Evolutionary conservation across 2,888 invertebrate genomes (phyloP).

Genomic region (Sphaeridia pumilis): DNA sequence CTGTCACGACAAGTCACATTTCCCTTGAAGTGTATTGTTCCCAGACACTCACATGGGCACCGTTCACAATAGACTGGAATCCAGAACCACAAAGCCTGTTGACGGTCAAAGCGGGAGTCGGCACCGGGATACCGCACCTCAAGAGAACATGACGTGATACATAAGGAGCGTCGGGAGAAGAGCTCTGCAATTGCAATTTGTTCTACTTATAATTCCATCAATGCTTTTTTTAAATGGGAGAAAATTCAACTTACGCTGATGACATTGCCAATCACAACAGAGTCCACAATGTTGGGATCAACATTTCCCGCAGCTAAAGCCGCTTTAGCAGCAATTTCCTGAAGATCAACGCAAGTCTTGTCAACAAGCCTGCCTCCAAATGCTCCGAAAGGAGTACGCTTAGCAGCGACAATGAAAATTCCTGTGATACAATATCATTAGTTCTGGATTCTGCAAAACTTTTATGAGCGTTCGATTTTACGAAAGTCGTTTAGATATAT

Average conservation of each 20-base stretch:
- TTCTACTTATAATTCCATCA: not conserved
- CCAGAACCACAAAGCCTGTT: constrained; percentile 96
- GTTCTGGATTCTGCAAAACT: too few species aligned
- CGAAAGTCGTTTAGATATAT: too few species aligned
- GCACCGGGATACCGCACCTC: constrained; percentile 69
- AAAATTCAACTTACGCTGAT: constrained; percentile 53
- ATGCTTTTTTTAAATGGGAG: not conserved
- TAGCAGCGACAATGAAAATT: constrained; percentile 85
- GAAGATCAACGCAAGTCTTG: constrained; percentile 62
- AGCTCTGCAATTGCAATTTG: constrained; percentile 43
- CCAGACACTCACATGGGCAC: constrained; percentile 57
- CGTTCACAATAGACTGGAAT: constrained; percentile 86
- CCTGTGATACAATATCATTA: too few species aligned
- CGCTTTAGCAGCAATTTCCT: constrained; percentile 65
- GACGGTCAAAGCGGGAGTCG: constrained; percentile 71
- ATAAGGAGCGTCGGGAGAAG: constrained; percentile 72
- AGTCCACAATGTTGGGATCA: constrained; percentile 74
- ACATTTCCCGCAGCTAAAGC: constrained; percentile 67
- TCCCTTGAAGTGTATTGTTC: not conserved
- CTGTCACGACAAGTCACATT: not conserved
- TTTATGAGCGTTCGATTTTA: too few species aligned
- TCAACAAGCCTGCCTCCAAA: constrained; percentile 75
- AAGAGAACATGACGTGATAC: constrained; percentile 79
- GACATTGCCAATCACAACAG: constrained; percentile 82
- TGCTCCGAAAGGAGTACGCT: constrained; percentile 57